Conservation (phyloP, 2,113 vertebrate genomes). For the Eidolon helvum region DNA sequence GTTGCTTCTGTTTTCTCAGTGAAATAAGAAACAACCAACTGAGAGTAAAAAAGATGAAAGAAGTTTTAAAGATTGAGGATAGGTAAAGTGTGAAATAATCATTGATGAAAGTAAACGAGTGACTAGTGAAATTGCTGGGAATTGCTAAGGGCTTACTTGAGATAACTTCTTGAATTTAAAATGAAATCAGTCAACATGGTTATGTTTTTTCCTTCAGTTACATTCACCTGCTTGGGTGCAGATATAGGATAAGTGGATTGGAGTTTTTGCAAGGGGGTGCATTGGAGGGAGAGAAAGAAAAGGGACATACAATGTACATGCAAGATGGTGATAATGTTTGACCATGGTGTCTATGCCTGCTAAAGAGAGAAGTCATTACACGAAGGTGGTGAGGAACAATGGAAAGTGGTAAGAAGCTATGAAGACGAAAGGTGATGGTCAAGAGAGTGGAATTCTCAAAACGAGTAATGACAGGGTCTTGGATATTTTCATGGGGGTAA, state of each 20-base stretch:
- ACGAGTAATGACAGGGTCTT: neutral
- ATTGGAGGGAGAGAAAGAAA: neutral
- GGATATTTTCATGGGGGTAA: neutral
- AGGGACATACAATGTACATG: neutral
- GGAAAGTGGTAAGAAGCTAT: neutral
- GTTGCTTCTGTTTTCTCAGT: neutral
- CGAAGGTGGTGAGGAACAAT: neutral
- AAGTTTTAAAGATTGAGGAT: neutral
- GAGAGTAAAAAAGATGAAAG: neutral
- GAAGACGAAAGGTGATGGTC: neutral
- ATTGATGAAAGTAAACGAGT: neutral
- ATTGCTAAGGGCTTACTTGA: neutral
- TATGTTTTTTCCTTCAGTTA: neutral
- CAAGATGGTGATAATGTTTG: neutral
- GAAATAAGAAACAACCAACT: neutral
- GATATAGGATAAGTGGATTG: neutral
- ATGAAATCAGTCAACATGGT: neutral
- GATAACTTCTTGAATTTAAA: neutral
- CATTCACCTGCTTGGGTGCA: neutral
- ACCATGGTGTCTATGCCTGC: neutral
- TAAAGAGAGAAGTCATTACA: neutral
- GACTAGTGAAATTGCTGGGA: neutral
- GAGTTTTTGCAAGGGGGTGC: neutral
- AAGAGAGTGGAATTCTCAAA: neutral
- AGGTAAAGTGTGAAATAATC: neutral